Evolutionary conservation across 2,797 vertebrate genomes (phyloP).

Genomic region (Pterois miles): DNA sequence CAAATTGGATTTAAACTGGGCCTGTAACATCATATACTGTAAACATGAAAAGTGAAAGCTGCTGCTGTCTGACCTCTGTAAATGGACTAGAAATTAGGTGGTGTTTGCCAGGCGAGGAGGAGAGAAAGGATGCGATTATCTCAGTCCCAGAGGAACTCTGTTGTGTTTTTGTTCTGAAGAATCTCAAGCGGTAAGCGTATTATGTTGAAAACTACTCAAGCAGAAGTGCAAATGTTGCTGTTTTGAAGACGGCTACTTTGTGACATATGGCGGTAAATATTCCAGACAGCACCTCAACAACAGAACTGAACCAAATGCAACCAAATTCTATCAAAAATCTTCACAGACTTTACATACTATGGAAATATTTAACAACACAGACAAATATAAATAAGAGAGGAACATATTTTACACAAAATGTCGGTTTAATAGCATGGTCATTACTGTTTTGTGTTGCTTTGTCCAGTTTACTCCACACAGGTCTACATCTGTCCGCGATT

Average conservation of each 20-base stretch:
- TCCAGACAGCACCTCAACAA: background rate
- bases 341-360: background rate
- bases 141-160: constrained; percentile 27
- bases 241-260: background rate
- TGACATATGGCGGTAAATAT: background rate
- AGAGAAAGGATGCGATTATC: constrained; percentile 46
- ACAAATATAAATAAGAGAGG: background rate
- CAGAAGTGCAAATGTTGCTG: background rate
- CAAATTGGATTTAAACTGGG: constrained; percentile 39
- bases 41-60: constrained; percentile 46
- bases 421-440: background rate
- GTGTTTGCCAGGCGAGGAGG: constrained; percentile 38
- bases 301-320: background rate
- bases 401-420: background rate
- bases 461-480: too few species aligned
- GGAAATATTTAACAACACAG: background rate
- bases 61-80: constrained; percentile 21
- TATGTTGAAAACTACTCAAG: background rate
- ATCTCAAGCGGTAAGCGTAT: too few species aligned
- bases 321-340: background rate
- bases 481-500: too few species aligned
- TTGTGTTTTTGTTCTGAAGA: constrained; percentile 35
- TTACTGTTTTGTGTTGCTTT: background rate
- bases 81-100: constrained; percentile 33
- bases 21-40: constrained; percentile 4